Conservation (phyloP, 2,888 invertebrate genomes). For the Mesorhabditis belari region DNA sequence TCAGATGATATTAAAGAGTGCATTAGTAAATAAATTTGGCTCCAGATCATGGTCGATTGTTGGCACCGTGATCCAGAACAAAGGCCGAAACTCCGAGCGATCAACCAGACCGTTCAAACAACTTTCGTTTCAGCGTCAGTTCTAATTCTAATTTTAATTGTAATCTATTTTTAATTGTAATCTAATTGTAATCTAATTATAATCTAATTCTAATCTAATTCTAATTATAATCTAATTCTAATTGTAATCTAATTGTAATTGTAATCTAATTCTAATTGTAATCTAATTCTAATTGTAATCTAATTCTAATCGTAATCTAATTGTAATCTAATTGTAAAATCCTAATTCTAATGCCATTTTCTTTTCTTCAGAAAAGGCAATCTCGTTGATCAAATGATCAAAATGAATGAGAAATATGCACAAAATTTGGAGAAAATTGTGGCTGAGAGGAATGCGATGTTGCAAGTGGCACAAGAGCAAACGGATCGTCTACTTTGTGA, state of each 20-base stretch:
- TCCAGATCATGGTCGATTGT: conserved; percentile 13
- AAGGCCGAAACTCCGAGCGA: conserved; percentile 25
- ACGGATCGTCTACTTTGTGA: conserved; percentile 41
- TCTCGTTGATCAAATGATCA: conserved; percentile 50
- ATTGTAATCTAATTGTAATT: too few relatives aligned
- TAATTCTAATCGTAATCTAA: too few relatives aligned
- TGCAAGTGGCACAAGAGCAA: conserved; percentile 33
- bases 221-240: too few relatives aligned
- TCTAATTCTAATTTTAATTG: neutral
- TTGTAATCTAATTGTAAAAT: neutral
- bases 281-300: too few relatives aligned
- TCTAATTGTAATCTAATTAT: too few relatives aligned
- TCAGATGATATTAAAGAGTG: too few relatives aligned
- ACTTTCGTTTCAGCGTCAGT: conserved; percentile 9
- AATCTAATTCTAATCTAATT: too few relatives aligned
- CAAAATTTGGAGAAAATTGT: conserved; percentile 43
- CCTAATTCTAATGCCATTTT: too few relatives aligned
- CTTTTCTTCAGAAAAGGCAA: conserved; percentile 37
- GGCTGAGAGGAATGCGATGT: conserved; percentile 29
- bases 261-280: too few relatives aligned
- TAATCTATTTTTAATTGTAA: too few relatives aligned
- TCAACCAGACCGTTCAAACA: conserved; percentile 12
- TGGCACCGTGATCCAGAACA: conserved; percentile 23
- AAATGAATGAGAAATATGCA: conserved; percentile 47
- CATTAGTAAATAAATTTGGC: neutral